Conservation (phyloP, 2,888 invertebrate species). For the Drosophila helvetica region DNA sequence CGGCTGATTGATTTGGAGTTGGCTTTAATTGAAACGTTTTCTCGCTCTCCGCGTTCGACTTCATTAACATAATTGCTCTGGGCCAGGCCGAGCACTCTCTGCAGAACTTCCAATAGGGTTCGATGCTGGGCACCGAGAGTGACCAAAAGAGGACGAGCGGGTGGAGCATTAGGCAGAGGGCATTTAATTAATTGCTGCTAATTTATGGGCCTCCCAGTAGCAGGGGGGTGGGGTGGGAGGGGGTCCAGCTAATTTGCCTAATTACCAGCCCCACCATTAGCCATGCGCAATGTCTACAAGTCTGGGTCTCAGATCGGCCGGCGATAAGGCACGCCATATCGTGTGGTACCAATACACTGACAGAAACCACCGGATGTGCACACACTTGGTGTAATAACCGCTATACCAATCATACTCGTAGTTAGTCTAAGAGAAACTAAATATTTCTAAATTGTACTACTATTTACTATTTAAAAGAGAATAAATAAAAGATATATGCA, state of each 20-base stretch:
- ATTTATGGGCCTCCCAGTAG: conserved; percentile 53
- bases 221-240: conserved; percentile 3
- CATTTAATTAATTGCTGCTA: conserved; percentile 70
- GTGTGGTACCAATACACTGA: conserved; percentile 12
- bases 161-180: conserved; percentile 29
- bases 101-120: neutral
- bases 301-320: conserved; percentile 46
- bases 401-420: neutral
- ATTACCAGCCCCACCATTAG: conserved; percentile 71
- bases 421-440: neutral
- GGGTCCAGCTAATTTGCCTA: conserved; percentile 66
- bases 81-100: conserved; percentile 9
- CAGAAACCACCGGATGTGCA: neutral
- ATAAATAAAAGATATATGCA: too few species aligned
- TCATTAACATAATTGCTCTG: conserved; percentile 79
- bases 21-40: conserved; percentile 79
- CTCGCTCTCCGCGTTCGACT: conserved; percentile 35
- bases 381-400: neutral
- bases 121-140: neutral
- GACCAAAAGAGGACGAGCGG: conserved; percentile 14
- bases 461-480: too few species aligned
- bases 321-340: conserved; percentile 65
- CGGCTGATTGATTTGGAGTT: conserved; percentile 68
- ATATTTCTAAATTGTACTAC: neutral
- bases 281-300: conserved; percentile 26